Base-by-base conservation (phyloP, 2,797 vertebrate genomes). In the Antrozous pallidus region DNA sequence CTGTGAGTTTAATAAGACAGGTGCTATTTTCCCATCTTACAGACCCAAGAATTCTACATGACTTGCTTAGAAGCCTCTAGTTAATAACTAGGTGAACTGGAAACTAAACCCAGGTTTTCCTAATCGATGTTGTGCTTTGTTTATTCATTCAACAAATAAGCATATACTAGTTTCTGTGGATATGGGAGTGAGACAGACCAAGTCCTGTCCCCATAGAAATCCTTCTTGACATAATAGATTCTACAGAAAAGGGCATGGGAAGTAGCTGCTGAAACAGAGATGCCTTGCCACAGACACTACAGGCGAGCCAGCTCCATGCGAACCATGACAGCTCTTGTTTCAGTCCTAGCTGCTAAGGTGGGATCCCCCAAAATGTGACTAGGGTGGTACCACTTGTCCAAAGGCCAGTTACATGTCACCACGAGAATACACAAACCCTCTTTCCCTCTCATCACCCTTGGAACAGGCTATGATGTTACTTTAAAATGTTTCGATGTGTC, bases 401-500 rank as follows among this genome's bases (percentile, higher is more conserved):
- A 94, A 94, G 45, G 74, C 87, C 77, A 94, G 65, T 89, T 81
- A 58, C 63, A 67, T 83, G 56, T 93, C 58, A 85, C 61, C 65
- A 91, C 20, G 77, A 77, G 31, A 91, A 65, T 51, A 92, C 33
- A 95, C 58, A 95, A 91, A 88, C 20, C 42, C 18, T 90, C 71
- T 74, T 93, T 75, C 75, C 40, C 81, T 42, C 81, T 95, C 61
- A 71, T 47, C 36, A 82, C 94, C 74, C 73, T 95, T 85, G 82
- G 90, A 95, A 94, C 93, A 97, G 91, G 36, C 92, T 94, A 33
- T 88, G 51, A 82, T 95, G 77, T 95, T 97, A 95, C 95, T 97
- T 97, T 85, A 95, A 97, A 96, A 97, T 90, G 92, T 96, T 97
- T 95, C 95, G 88, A 28, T 94, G 96, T 95, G 95, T 96, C 97